Evolutionary conservation across 2,113 vertebrate species (phyloP).

Genomic region (Narcine bancroftii): DNA sequence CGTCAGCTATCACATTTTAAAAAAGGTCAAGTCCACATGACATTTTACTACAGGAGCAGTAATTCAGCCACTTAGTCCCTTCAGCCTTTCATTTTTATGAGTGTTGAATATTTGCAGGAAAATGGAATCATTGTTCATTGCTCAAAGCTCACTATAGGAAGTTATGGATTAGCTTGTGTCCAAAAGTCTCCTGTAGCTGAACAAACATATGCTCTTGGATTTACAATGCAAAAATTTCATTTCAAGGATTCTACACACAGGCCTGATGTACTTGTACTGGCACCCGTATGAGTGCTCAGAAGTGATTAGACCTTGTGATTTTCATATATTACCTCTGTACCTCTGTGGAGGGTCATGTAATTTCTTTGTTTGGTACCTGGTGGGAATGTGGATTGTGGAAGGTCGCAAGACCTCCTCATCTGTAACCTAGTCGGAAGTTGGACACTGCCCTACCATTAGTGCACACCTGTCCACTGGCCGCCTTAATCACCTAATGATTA

Average conservation of each 20-base stretch:
- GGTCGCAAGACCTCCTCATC: too few species aligned
- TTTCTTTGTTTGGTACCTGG: too few species aligned
- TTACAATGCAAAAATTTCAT: conserved; percentile 1
- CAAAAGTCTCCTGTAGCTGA: background rate
- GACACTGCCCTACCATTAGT: too few species aligned
- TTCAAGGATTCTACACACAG: background rate
- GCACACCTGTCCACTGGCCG: too few species aligned
- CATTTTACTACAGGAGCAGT: background rate
- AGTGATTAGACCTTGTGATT: conserved; percentile 14
- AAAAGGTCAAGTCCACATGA: background rate
- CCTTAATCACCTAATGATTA: too few species aligned
- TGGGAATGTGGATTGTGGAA: too few species aligned
- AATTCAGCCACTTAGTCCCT: background rate
- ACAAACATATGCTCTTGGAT: conserved; percentile 8
- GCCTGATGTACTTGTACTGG: background rate
- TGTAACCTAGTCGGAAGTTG: too few species aligned
- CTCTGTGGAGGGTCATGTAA: too few species aligned
- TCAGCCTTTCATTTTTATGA: background rate
- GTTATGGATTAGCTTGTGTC: background rate
- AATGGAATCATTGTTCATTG: background rate
- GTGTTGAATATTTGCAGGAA: background rate
- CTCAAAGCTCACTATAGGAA: background rate
- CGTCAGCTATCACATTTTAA: background rate
- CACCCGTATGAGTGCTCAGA: conserved; percentile 4
- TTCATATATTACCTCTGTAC: background rate